phyloP scores from a whole-genome alignment of 1,140 invertebrate genomes.

The Bombus pascuorum region DNA sequence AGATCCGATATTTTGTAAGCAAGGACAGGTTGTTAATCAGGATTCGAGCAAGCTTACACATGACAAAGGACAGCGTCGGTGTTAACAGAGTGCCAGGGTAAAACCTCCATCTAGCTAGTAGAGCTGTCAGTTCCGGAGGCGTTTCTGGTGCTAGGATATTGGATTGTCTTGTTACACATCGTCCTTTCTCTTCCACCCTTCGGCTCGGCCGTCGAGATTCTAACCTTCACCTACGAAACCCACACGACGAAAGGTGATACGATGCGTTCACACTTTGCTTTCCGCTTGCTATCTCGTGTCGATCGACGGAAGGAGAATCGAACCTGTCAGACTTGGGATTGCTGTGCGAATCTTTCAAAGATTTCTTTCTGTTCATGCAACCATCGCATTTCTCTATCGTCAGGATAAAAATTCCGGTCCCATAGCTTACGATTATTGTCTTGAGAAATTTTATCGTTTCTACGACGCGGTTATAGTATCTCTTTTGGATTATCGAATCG shows the following conservation, averaged over 20 bases:
- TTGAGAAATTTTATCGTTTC: no score
- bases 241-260: constrained; percentile 49
- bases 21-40: constrained; percentile 20
- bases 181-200: constrained; percentile 42
- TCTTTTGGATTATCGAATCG: no score
- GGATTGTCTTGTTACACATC: constrained; percentile 70
- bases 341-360: constrained; percentile 57
- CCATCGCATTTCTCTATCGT: neutral
- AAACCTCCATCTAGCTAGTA: constrained; percentile 42
- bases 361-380: constrained; percentile 33
- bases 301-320: constrained; percentile 48
- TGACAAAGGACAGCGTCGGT: constrained; percentile 48
- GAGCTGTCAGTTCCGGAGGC: constrained; percentile 58
- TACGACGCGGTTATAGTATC: no score
- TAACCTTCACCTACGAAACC: constrained; percentile 47
- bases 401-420: no score
- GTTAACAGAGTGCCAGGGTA: constrained; percentile 43
- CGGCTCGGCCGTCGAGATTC: constrained; percentile 42
- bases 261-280: constrained; percentile 46
- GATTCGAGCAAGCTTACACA: constrained; percentile 26
- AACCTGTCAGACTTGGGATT: constrained; percentile 63
- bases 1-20: neutral
- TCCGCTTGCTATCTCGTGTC: constrained; percentile 34
- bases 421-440: no score
- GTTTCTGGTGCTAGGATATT: constrained; percentile 64